Conservation (phyloP, 2,888 invertebrate species). For the Iselma pallidipennis region DNA sequence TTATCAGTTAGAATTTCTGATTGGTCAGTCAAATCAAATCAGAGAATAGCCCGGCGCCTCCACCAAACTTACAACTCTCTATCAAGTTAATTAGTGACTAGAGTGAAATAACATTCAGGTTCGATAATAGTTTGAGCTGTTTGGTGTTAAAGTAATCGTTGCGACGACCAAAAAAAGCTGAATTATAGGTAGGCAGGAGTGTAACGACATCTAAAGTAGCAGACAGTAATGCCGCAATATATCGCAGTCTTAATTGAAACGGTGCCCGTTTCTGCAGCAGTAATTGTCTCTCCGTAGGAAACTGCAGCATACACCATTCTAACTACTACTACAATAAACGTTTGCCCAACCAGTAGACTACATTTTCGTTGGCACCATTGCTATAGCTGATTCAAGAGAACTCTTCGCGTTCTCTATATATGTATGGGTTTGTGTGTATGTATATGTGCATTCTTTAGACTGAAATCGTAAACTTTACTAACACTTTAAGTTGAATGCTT, state of each 20-base stretch:
- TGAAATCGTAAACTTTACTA: background rate
- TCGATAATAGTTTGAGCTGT: background rate
- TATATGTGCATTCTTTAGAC: slow-evolving; percentile 3
- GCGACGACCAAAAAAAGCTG: background rate
- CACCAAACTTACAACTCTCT: background rate
- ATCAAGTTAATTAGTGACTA: too few species aligned
- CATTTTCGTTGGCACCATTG: background rate
- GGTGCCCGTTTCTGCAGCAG: slow-evolving; percentile 32
- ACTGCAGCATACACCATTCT: slow-evolving; percentile 20
- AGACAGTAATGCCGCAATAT: slow-evolving; percentile 37
- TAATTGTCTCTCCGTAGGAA: slow-evolving; percentile 34
- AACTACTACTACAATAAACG: background rate
- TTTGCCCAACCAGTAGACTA: background rate
- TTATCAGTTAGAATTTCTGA: too few species aligned
- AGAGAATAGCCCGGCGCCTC: background rate
- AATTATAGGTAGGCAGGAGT: slow-evolving; percentile 12
- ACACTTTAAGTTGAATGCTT: background rate
- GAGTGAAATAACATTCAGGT: background rate
- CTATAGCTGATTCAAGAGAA: background rate
- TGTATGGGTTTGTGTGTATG: background rate
- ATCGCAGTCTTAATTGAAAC: slow-evolving; percentile 41
- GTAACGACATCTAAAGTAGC: slow-evolving; percentile 29
- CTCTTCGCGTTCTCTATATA: background rate
- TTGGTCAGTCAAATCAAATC: background rate
- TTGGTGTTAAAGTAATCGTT: background rate